Conservation (phyloP, 2,113 vertebrate species). For the Eptatretus burgeri region DNA sequence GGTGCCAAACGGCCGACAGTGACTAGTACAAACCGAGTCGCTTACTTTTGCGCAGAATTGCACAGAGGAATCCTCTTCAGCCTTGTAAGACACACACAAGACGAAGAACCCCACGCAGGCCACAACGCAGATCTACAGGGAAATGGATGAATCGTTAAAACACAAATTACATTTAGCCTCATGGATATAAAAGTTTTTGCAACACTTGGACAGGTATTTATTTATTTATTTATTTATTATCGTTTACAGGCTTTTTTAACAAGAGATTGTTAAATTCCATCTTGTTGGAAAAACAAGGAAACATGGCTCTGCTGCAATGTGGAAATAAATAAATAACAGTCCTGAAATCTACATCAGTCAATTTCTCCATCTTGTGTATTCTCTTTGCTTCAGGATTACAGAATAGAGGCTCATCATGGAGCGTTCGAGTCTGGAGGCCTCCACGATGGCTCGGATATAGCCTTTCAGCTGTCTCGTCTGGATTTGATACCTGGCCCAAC, state of each 20-base stretch:
- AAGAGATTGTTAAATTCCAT: neutral
- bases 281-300: neutral
- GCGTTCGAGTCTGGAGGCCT: too few relatives aligned
- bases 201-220: neutral
- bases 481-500: too few relatives aligned
- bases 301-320: neutral
- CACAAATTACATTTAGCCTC: neutral
- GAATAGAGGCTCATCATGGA: too few relatives aligned
- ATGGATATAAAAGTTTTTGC: neutral
- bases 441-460: too few relatives aligned
- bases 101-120: slow-evolving; percentile 50
- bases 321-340: too few relatives aligned
- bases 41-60: slow-evolving; percentile 62
- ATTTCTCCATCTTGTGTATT: too few relatives aligned
- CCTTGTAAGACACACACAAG: slow-evolving; percentile 40
- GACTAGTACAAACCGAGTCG: neutral
- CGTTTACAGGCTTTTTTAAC: neutral
- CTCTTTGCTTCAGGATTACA: too few relatives aligned
- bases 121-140: slow-evolving; percentile 40
- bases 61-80: slow-evolving; percentile 39
- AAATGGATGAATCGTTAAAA: neutral
- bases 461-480: too few relatives aligned
- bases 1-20: neutral
- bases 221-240: neutral
- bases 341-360: too few relatives aligned